Conservation (phyloP, 2,113 vertebrate species). For the Myrmophylax atrothorax region DNA sequence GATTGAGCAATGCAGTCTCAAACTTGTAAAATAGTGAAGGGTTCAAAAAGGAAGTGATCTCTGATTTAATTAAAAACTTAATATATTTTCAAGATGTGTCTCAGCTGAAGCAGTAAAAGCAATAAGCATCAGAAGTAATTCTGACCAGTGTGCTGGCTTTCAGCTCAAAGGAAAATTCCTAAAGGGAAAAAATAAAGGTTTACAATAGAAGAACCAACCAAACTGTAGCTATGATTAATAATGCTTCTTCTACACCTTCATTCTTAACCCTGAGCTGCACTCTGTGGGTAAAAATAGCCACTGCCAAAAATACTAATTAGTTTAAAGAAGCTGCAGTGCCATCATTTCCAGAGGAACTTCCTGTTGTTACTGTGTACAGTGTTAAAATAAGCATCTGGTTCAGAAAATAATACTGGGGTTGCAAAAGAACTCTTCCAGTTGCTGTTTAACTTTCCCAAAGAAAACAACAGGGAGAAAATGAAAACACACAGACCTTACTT, state of each 20-base stretch:
- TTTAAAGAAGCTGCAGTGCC: not conserved
- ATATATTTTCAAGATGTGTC: not conserved
- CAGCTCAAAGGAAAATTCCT: not conserved
- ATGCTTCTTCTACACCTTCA: not conserved
- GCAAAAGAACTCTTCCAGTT: not conserved
- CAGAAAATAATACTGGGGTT: not conserved
- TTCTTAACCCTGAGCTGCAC: conserved; percentile 48
- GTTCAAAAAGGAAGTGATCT: not conserved
- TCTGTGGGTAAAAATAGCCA: not conserved
- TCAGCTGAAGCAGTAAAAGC: not conserved
- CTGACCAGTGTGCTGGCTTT: not conserved
- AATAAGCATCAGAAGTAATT: not conserved
- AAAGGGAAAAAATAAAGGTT: not conserved
- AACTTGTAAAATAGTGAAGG: not conserved
- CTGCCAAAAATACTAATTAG: not conserved
- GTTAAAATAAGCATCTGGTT: not conserved
- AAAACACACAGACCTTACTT: not conserved
- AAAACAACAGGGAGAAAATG: not conserved
- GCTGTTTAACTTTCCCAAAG: not conserved
- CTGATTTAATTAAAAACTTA: not conserved
- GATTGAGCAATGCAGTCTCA: not conserved
- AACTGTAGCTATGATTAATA: not conserved
- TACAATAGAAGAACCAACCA: not conserved
- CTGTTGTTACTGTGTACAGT: not conserved
- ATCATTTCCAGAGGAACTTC: not conserved